phyloP scores from a whole-genome alignment of 2,113 vertebrate species.

The Panurus biarmicus region DNA sequence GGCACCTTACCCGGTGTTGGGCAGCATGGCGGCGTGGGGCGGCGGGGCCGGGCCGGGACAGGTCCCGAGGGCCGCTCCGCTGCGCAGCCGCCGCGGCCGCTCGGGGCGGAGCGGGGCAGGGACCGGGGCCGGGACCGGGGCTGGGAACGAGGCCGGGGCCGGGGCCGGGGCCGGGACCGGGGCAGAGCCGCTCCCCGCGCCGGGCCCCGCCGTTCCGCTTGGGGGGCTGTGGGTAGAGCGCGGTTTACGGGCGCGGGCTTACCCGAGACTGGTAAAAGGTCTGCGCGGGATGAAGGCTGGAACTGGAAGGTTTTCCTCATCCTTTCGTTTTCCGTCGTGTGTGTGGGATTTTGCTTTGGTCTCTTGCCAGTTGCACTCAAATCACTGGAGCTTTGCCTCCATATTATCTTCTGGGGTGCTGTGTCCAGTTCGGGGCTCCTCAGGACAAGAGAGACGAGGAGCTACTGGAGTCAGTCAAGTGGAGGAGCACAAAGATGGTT shows the following conservation, averaged over 20 bases:
- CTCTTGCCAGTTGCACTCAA: not conserved
- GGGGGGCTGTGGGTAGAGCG: too few relatives aligned
- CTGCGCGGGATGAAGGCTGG: too few relatives aligned
- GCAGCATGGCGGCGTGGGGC: not conserved
- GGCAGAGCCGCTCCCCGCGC: not conserved
- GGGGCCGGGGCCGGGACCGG: too few relatives aligned
- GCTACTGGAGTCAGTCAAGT: not conserved
- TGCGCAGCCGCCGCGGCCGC: not conserved
- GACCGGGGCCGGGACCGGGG: too few relatives aligned
- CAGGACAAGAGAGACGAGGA: not conserved
- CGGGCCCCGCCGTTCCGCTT: fast-evolving
- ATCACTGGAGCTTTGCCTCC: not conserved
- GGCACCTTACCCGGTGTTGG: not conserved
- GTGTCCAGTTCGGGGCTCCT: not conserved
- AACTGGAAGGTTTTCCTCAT: not conserved
- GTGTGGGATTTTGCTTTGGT: not conserved
- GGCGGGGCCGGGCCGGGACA: not conserved
- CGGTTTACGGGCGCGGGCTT: fast-evolving
- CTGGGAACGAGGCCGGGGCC: too few relatives aligned
- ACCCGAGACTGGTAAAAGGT: too few relatives aligned
- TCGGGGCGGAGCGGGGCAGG: not conserved
- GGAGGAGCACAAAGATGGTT: not conserved
- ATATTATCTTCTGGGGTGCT: not conserved
- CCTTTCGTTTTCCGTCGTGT: not conserved
- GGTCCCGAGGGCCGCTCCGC: not conserved